Evolutionary conservation across 2,113 vertebrate genomes (phyloP).

Genomic region (Alectura lathami): DNA sequence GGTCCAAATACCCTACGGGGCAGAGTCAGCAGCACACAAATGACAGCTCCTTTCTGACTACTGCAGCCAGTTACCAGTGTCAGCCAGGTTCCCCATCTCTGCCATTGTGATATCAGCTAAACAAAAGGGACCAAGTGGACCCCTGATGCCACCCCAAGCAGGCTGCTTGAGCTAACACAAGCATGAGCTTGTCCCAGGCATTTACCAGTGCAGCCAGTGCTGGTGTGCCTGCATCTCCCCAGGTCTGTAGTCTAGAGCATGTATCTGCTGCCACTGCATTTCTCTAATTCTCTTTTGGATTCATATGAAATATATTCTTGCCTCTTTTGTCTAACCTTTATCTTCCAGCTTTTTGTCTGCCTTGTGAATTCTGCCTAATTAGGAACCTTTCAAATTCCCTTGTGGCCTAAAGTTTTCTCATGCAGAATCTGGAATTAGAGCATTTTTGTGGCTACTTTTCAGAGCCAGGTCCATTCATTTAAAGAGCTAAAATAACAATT

Average conservation of each 20-base stretch:
- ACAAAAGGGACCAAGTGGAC: constrained; percentile 10
- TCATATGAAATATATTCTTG: constrained; percentile 31
- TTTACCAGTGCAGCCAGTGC: background rate
- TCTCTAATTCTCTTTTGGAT: background rate
- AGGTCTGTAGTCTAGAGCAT: background rate
- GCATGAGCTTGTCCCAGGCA: background rate
- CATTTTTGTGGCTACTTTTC: constrained; percentile 22
- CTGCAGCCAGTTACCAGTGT: background rate
- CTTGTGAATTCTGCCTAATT: constrained; percentile 66
- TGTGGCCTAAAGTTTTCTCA: constrained; percentile 41
- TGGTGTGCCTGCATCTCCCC: background rate
- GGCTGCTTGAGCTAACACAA: background rate
- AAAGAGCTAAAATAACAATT: constrained; percentile 58
- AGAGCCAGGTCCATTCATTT: constrained; percentile 26
- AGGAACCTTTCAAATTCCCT: constrained; percentile 61
- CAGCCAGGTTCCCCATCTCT: background rate
- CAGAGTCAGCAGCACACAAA: background rate
- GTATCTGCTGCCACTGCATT: background rate
- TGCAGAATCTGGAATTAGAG: constrained; percentile 55
- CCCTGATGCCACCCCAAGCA: background rate
- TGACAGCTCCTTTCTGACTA: background rate
- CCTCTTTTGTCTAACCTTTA: constrained; percentile 55
- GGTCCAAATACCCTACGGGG: background rate
- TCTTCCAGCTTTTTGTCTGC: constrained; percentile 51
- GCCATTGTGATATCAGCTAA: background rate